Conservation (phyloP, 2,888 invertebrate genomes). For the Barypeithes pellucidus region DNA sequence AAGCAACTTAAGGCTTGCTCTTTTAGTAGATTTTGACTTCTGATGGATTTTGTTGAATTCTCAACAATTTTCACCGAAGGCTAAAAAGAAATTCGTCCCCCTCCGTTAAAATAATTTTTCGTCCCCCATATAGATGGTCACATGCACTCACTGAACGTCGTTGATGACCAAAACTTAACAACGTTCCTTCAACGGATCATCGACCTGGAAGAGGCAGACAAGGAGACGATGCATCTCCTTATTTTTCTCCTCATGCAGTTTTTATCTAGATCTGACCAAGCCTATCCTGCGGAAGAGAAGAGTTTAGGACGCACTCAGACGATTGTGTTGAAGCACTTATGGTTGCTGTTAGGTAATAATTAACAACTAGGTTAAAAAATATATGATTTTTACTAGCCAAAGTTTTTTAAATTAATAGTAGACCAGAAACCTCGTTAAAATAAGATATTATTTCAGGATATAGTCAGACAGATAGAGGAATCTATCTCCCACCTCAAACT, state of each 20-base stretch:
- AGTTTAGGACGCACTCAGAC: constrained; percentile 84
- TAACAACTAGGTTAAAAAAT: no score
- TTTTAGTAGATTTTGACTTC: no score
- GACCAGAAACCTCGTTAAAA: no score
- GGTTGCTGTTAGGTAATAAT: constrained; percentile 78
- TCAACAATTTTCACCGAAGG: no score
- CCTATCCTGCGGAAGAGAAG: constrained; percentile 91
- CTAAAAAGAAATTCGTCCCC: no score
- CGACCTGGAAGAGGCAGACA: constrained; percentile 95
- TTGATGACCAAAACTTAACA: constrained; percentile 86
- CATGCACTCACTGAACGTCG: constrained; percentile 87
- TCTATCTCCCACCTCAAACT: constrained; percentile 91
- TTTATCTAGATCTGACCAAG: constrained; percentile 86
- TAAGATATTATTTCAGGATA: constrained; percentile 84
- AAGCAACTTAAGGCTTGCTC: no score
- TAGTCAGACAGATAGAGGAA: constrained; percentile 91
- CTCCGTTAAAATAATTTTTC: not conserved
- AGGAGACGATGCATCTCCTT: constrained; percentile 94
- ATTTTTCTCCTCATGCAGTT: constrained; percentile 98
- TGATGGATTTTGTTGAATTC: no score
- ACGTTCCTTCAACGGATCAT: constrained; percentile 89
- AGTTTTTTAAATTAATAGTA: no score
- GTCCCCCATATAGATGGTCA: constrained; percentile 78
- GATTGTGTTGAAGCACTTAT: constrained; percentile 92
- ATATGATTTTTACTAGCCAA: no score